phyloP scores from a whole-genome alignment of 2,113 vertebrate species.

The Sphaerodactylus townsendi region DNA sequence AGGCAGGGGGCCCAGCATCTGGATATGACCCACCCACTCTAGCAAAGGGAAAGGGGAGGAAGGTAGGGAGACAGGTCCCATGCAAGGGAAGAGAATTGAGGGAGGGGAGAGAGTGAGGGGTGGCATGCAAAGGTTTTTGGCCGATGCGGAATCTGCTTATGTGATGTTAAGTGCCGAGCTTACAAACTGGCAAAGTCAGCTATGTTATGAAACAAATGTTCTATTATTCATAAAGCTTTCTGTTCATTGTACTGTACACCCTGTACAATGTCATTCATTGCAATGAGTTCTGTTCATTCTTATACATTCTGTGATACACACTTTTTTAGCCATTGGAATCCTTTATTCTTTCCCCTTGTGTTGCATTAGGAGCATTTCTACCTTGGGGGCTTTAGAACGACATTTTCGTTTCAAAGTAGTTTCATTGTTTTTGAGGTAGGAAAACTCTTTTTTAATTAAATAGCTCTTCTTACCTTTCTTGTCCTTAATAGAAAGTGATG shows the following conservation, averaged over 20 bases:
- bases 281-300: not conserved
- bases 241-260: not conserved
- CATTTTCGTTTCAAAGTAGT: slow-evolving; percentile 48
- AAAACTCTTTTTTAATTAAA: slow-evolving; percentile 67
- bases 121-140: no score
- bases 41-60: no score
- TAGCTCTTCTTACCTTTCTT: slow-evolving; percentile 49
- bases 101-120: no score
- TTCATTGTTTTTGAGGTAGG: slow-evolving; percentile 54
- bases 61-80: no score
- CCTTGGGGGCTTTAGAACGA: slow-evolving; percentile 35
- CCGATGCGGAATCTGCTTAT: no score
- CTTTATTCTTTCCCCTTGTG: not conserved
- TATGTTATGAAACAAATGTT: not conserved
- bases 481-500: slow-evolving; percentile 65
- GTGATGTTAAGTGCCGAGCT: not conserved
- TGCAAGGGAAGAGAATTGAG: no score
- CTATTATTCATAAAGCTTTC: not conserved
- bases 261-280: not conserved
- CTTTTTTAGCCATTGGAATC: not conserved
- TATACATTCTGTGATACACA: not conserved
- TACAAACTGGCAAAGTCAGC: not conserved
- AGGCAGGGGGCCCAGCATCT: no score
- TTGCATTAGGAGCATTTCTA: not conserved
- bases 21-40: no score